Evolutionary conservation across 1,140 invertebrate genomes (phyloP), one percentile per base, ranked within the genome.

Genomic region (Orius laevigatus): DNA sequence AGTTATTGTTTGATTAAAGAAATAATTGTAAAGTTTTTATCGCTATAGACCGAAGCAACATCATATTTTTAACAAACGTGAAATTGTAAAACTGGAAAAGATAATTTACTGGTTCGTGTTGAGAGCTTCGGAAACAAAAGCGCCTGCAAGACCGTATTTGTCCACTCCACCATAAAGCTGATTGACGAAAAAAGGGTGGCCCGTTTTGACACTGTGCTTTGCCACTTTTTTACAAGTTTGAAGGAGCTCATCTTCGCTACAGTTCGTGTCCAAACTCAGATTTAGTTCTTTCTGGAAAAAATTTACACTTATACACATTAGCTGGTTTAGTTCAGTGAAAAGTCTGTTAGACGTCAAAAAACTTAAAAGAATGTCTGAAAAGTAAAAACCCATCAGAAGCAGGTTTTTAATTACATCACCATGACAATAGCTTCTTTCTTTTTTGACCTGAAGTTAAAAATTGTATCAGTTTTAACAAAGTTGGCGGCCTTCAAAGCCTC

Each of bases 151-250:
- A 5, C 80, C 81, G 57, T 78, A 82, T 5, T 73, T 69, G 60
- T 87, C 82, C 1, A 74, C 62, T 14, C 74, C 80, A n/a, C 74
- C 78, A 57, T 76, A 85, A 2, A 86, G 65, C 60, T 85, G 82
- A 67, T 84, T 87, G 53, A 77, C 70, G 60, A 85, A 85, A 50
- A 75, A 68, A 1, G 71, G 70, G 63, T 76, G 79, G 48, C 70
- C 72, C 0, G 83, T 85, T 57, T 80, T 80, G 0, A 85, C 76
- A 36, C 79, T 82, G 60, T 75, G 79, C 44, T 69, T 62, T 25
- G 81, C 65, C 3, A 81, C 72, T 40, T 73, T 58, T 12, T 69
- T 61, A 33, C 76, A 70, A 4, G 72, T 58, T 36, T 59, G 48
- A 49, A 76, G 63, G 15, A 83, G 65, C 18, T 75, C 65, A 5